Conservation (phyloP, 2,797 vertebrate species). For the Sparidentex hasta region DNA sequence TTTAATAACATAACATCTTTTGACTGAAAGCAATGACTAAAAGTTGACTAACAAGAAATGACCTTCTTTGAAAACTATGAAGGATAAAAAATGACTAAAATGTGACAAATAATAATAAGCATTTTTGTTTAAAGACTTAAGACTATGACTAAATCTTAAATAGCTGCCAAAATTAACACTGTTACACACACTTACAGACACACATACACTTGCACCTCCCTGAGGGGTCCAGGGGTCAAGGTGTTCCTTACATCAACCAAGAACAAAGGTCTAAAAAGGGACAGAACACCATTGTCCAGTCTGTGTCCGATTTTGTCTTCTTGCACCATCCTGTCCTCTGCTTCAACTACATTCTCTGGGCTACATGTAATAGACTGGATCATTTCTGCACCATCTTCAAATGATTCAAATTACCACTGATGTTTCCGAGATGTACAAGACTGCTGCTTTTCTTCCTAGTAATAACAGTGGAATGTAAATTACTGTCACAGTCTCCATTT, state of each 20-base stretch:
- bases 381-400: background rate
- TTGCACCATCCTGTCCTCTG: background rate
- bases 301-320: slow-evolving; percentile 25
- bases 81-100: no score
- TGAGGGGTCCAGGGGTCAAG: slow-evolving; percentile 67
- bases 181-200: slow-evolving; percentile 23
- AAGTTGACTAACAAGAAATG: no score
- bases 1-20: no score
- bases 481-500: no score
- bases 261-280: slow-evolving; percentile 62
- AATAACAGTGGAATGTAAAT: no score
- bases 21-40: no score
- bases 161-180: no score
- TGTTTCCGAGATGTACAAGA: background rate
- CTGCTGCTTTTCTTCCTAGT: no score
- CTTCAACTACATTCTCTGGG: background rate
- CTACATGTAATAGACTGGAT: background rate
- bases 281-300: slow-evolving; percentile 30
- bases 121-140: no score
- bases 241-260: slow-evolving; percentile 62
- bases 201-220: slow-evolving; percentile 26
- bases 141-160: no score
- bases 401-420: background rate
- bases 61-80: no score
- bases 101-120: no score